These are phyloP conservation scores for Tamandua tetradactyla DNA, from an alignment of 2,797 vertebrate species.

Conservation along the genomic window DNA sequence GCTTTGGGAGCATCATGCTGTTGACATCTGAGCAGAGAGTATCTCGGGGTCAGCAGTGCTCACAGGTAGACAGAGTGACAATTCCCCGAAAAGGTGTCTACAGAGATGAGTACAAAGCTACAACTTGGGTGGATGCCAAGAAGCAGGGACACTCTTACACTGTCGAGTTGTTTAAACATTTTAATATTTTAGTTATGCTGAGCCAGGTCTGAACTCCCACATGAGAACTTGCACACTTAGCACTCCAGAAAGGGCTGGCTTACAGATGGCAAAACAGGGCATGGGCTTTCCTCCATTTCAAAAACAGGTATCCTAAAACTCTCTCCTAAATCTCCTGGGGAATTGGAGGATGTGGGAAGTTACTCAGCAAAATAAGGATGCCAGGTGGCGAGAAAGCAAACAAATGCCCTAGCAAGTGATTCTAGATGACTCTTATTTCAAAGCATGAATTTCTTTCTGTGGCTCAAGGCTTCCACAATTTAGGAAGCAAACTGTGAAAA, in stretches of 20 bases:
- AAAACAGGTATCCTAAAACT: neutral
- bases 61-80: constrained; percentile 4
- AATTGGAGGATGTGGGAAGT: too few species aligned
- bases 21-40: constrained; percentile 4
- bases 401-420: neutral
- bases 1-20: neutral
- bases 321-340: neutral
- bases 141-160: neutral
- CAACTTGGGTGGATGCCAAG: constrained; percentile 43
- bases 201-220: neutral
- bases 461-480: neutral
- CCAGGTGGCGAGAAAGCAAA: constrained; percentile 25
- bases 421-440: neutral
- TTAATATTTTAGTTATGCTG: neutral
- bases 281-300: neutral
- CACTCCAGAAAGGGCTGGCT: neutral
- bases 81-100: constrained; percentile 49
- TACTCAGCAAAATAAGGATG: neutral
- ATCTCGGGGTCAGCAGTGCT: constrained; percentile 19
- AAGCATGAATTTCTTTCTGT: neutral
- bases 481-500: neutral
- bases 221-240: neutral
- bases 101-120: constrained; percentile 25
- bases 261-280: neutral
- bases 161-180: constrained; percentile 46